Base-by-base conservation (phyloP, 2,888 invertebrate species). In the Meiosimyza decipiens region DNA sequence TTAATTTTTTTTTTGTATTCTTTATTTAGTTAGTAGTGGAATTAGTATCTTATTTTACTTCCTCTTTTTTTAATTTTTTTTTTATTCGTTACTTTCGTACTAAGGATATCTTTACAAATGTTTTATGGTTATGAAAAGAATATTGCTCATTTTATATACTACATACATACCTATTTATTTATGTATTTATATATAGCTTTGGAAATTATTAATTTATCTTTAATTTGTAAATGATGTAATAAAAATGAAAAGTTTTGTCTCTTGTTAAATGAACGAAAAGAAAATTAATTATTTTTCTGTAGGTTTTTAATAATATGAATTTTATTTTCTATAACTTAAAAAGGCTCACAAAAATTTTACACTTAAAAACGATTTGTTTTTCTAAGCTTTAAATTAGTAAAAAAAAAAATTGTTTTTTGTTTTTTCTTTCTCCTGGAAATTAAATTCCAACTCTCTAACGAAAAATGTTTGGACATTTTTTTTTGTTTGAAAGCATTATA, bases 91-190 rank as follows among this genome's bases (percentile, higher is more conserved):
- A 18, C 54, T 16, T 57, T 57, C 57, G 12, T 16, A 7, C 16
- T 54, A 59, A 59, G n/a, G 12, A 59, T 68, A 50, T 9, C 18
- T 68, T 59, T 22, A 50, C 11, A 40, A 68, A 49, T 68, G 22
- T 57, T 68, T 68, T 13, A 54, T 55, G 66, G 66, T 40, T 66
- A 55, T 66, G 66, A 55, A n/a, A 40, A 54, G 40, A 52, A 60
- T 33, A 66, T 52, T 52, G 7, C 54, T 54, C 49, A 62, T 72
- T 68, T 49, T 67, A 28, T 60, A 63, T 55, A 57, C 59, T 18
- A 47, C 57, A 54, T 62, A 64, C 51, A 52, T 64, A 63, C n/a
- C 16, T 71, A 54, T 6, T n/a, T 63, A 67, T 28, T 54, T 28
- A 60, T 62, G 60, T 18, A 62, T 70, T 33, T 47, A 51, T 51